Evolutionary conservation across 2,113 vertebrate species (phyloP), one percentile per base, ranked within the genome.

Genomic region (Nansenia antarctica): DNA sequence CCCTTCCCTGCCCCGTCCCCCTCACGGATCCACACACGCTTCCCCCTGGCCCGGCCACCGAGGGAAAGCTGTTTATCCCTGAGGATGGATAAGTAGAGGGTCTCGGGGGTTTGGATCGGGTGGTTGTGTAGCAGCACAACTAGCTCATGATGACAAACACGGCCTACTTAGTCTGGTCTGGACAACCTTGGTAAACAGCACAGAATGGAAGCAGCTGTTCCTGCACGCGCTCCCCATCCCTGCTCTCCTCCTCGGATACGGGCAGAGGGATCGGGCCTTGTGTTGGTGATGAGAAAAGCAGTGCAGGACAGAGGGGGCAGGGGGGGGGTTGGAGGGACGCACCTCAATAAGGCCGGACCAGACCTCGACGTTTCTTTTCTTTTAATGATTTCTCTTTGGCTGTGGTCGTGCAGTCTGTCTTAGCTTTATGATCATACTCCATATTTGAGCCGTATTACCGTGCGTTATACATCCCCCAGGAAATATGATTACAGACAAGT

Each of bases 51-150:
- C 57, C 30, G 76, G 77, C 84, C 82, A 62, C 70, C 27, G 1
- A 76, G 84, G 82, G 77, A 89, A 90, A 90, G 86, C 87, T 85
- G 88, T 89, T 90, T 90, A 91, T 87, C 86, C 81, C 81, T 83
- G 85, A 76, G 9, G 26, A 75, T 69, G 79, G 70, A 52, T 85
- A 88, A 90, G 82, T 82, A 82, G 77, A 83, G 88, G n/a, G 86
- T 84, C 78, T 86, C 69, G 72, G 71, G 20, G 45, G 83, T 76
- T 84, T 82, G 81, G 68, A 77, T 69, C 32, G 54, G 22, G 26
- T 59, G 76, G 81, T 79, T 81, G 72, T 82, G 86, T 82, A 84
- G 73, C 69, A 5, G 78, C 79, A 49, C 42, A 65, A 52, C 29
- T 27, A 27, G 42, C 14, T 72, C 78, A 76, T 79, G 72, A 87